Percentiles rank a stretch among this genome's conserved stretches.
phyloP scores from a whole-genome alignment of 1,140 invertebrate species.

The Sesamia nonagrioides region DNA sequence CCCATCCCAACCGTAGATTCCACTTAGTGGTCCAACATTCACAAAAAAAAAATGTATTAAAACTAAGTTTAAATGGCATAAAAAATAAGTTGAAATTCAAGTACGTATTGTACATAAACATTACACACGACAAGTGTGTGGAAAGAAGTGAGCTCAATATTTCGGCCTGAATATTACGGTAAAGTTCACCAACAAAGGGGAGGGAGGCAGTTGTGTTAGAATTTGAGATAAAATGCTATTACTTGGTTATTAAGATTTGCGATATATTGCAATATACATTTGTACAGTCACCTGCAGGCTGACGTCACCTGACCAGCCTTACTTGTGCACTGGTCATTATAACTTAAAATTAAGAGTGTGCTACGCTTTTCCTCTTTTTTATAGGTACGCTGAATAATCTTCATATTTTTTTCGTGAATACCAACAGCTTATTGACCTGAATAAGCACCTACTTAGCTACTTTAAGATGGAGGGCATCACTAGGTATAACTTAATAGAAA shows the following conservation, averaged over 20 bases:
- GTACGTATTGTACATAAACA: not conserved
- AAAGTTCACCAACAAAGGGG: constrained; percentile 12
- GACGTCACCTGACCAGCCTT: constrained; percentile 14
- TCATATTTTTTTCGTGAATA: too few species aligned
- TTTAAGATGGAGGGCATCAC: too few species aligned
- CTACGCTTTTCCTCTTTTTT: not conserved
- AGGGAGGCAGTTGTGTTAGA: not conserved
- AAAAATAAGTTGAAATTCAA: not conserved
- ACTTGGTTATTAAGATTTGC: constrained; percentile 9
- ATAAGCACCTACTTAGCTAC: not conserved
- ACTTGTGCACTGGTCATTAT: not conserved
- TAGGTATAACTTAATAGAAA: too few species aligned
- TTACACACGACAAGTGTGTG: not conserved
- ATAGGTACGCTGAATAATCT: not conserved
- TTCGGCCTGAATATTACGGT: constrained; percentile 11
- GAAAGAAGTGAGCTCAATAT: not conserved
- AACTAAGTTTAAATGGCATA: not conserved
- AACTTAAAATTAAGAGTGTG: not conserved
- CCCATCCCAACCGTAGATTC: not conserved
- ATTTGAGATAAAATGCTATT: not conserved
- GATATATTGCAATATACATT: not conserved
- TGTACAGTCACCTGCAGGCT: not conserved
- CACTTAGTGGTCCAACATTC: too few species aligned
- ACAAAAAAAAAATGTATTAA: not conserved
- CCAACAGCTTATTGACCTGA: not conserved